phyloP scores from a whole-genome alignment of 2,797 vertebrate genomes.

The Catostomus latipinnis region DNA sequence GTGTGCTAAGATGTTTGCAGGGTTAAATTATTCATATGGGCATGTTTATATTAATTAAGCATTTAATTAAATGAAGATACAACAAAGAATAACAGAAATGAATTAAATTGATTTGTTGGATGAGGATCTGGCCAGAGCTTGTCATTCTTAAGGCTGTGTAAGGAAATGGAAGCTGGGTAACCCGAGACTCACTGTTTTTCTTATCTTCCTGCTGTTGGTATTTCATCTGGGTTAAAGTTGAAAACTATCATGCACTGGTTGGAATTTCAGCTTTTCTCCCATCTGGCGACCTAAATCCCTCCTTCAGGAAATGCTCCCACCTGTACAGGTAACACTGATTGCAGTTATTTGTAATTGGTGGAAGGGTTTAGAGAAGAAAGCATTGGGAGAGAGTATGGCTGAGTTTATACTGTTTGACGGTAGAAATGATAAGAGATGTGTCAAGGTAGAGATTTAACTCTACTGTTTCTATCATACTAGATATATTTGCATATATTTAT shows the following conservation, averaged over 20 bases:
- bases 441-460: too few relatives aligned
- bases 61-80: neutral
- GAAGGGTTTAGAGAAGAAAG: slow-evolving; percentile 44
- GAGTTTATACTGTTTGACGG: neutral
- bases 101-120: slow-evolving; percentile 36
- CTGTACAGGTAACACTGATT: slow-evolving; percentile 64
- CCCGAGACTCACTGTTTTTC: slow-evolving; percentile 52
- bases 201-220: slow-evolving; percentile 60
- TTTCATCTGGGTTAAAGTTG: slow-evolving; percentile 65
- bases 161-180: slow-evolving; percentile 41
- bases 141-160: slow-evolving; percentile 14
- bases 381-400: neutral
- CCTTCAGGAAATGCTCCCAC: slow-evolving; percentile 52
- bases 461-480: too few relatives aligned
- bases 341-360: slow-evolving; percentile 61
- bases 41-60: slow-evolving; percentile 29
- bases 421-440: neutral
- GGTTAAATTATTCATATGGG: slow-evolving; percentile 14
- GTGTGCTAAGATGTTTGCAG: slow-evolving; percentile 14
- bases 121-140: neutral
- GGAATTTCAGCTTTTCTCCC: slow-evolving; percentile 55
- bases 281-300: slow-evolving; percentile 70
- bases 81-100: slow-evolving; percentile 14
- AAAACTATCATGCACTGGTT: slow-evolving; percentile 61
- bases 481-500: too few relatives aligned